These are phyloP conservation scores for Condylura cristata DNA, from an alignment of 2,113 vertebrate genomes.

Conservation along the genomic window DNA sequence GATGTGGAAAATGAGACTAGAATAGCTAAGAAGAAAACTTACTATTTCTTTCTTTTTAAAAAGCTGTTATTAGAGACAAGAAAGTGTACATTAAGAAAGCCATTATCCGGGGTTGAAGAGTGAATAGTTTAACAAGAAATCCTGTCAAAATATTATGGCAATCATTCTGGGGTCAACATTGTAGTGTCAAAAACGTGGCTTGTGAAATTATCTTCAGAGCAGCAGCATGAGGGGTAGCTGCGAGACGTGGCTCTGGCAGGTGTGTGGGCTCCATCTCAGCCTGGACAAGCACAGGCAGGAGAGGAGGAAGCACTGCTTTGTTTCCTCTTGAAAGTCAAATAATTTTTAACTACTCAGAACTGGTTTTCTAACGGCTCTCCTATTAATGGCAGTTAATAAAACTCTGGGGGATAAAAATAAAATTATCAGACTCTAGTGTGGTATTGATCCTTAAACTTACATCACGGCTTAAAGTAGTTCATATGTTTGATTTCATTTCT, in stretches of 20 bases:
- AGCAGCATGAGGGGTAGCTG: background rate
- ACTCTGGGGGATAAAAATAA: background rate
- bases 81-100: conserved; percentile 1
- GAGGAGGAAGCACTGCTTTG: background rate
- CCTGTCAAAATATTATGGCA: conserved; percentile 27
- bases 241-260: background rate
- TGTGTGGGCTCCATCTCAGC: background rate
- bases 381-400: conserved; percentile 48
- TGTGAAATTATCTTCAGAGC: background rate
- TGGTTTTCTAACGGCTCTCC: background rate
- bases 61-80: conserved; percentile 4
- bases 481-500: conserved; percentile 15
- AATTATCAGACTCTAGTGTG: background rate
- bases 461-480: background rate
- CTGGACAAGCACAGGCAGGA: background rate
- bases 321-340: background rate
- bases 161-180: background rate
- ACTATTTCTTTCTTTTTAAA: background rate
- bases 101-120: background rate
- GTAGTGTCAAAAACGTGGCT: background rate
- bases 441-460: background rate
- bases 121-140: conserved; percentile 4
- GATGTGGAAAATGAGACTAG: background rate
- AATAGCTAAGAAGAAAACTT: background rate
- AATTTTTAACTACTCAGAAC: background rate